These are phyloP conservation scores for Pelobates cultripes DNA, from an alignment of 2,797 vertebrate species.

Conservation along the genomic window DNA sequence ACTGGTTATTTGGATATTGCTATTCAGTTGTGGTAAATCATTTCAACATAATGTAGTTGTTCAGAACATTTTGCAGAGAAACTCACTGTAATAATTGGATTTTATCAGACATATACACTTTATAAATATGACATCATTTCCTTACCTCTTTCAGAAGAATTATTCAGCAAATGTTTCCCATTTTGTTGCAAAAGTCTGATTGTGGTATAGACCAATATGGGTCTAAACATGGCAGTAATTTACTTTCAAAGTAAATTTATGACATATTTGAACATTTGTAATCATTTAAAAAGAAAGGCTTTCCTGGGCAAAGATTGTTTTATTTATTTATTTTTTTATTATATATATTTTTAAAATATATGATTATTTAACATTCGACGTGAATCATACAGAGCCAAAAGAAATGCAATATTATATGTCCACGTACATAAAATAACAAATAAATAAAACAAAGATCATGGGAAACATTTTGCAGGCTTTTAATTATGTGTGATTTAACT, in stretches of 20 bases:
- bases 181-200: constrained; percentile 63
- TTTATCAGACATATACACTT: constrained; percentile 66
- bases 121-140: constrained; percentile 66
- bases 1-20: constrained; percentile 18
- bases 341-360: not conserved
- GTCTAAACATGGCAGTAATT: constrained; percentile 67
- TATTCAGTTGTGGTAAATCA: constrained; percentile 30
- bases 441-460: not conserved
- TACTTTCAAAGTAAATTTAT: constrained; percentile 67
- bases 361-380: constrained; percentile 53
- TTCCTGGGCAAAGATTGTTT: constrained; percentile 63
- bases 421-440: not conserved
- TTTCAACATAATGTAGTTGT: constrained; percentile 50
- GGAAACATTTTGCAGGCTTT: not conserved
- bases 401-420: constrained; percentile 42
- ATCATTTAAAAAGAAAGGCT: constrained; percentile 69
- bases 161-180: constrained; percentile 67
- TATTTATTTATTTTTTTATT: constrained; percentile 30
- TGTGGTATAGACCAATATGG: constrained; percentile 58
- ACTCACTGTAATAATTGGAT: constrained; percentile 61
- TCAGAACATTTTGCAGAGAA: constrained; percentile 52
- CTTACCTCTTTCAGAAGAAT: constrained; percentile 60
- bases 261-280: constrained; percentile 69
- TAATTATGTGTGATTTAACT: constrained; percentile 9
- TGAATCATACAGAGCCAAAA: constrained; percentile 62